These are phyloP conservation scores for Ptilonorhynchus violaceus DNA, from an alignment of 2,113 vertebrate genomes.

Conservation along the genomic window DNA sequence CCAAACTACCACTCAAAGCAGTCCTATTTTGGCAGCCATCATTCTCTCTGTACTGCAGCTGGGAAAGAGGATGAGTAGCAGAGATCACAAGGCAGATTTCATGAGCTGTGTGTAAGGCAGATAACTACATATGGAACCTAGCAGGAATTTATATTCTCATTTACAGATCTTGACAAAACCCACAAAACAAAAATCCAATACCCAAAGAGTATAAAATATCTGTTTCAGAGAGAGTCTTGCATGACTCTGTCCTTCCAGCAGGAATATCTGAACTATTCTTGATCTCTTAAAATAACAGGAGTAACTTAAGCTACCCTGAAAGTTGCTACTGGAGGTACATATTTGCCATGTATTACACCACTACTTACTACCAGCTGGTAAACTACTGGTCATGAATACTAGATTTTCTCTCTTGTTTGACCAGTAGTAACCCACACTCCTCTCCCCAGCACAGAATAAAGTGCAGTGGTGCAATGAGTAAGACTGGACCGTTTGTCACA, in stretches of 20 bases:
- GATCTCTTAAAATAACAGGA: not conserved
- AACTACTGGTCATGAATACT: not conserved
- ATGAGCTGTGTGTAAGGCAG: not conserved
- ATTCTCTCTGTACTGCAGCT: not conserved
- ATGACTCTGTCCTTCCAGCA: not conserved
- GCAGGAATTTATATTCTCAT: not conserved
- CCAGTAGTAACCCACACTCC: not conserved
- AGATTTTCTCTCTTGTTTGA: not conserved
- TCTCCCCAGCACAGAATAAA: not conserved
- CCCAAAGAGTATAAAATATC: not conserved
- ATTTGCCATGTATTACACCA: not conserved
- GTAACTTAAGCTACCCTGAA: not conserved
- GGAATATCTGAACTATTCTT: not conserved
- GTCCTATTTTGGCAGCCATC: not conserved
- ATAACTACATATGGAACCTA: not conserved
- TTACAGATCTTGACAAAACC: not conserved
- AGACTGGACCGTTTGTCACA: not conserved
- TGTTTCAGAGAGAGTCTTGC: not conserved
- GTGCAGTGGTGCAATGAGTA: not conserved
- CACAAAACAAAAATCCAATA: not conserved
- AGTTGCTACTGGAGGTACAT: accelerated
- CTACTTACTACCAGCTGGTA: not conserved
- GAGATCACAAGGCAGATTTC: not conserved
- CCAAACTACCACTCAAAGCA: not conserved
- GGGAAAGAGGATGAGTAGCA: not conserved